These are phyloP conservation scores for Pachycephala philippinensis DNA, from an alignment of 2,113 vertebrate species.

Conservation along the genomic window DNA sequence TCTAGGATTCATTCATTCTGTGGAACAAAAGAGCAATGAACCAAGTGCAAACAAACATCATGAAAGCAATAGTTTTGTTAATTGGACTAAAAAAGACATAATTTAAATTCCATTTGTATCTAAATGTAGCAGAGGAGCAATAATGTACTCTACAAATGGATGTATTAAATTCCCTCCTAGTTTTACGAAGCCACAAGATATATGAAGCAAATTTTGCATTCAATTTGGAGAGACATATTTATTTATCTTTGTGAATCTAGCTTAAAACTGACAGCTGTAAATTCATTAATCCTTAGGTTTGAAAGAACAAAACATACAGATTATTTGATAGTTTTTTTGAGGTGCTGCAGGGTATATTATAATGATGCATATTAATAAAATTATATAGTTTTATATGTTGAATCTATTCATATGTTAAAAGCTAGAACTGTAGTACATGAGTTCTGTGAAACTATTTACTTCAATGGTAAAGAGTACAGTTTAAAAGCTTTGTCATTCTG, in stretches of 20 bases:
- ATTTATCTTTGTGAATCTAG: neutral
- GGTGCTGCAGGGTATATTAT: neutral
- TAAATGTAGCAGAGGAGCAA: neutral
- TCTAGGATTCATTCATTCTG: neutral
- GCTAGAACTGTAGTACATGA: neutral
- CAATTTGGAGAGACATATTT: neutral
- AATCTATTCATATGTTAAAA: neutral
- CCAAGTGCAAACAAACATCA: neutral
- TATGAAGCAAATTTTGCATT: neutral
- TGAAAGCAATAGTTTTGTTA: neutral
- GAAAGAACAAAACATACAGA: neutral
- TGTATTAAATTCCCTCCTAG: neutral
- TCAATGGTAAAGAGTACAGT: neutral
- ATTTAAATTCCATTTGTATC: neutral
- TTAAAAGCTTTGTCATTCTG: neutral
- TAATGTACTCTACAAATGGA: neutral
- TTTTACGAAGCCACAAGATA: neutral
- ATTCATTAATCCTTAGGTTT: neutral
- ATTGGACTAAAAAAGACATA: neutral
- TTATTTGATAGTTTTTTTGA: neutral
- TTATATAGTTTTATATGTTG: neutral
- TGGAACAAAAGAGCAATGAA: neutral
- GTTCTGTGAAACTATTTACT: neutral
- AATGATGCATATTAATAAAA: neutral
- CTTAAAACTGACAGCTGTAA: conserved; percentile 1